These are phyloP conservation scores for Cromileptes altivelis DNA, from an alignment of 2,113 vertebrate genomes.

Conservation along the genomic window DNA sequence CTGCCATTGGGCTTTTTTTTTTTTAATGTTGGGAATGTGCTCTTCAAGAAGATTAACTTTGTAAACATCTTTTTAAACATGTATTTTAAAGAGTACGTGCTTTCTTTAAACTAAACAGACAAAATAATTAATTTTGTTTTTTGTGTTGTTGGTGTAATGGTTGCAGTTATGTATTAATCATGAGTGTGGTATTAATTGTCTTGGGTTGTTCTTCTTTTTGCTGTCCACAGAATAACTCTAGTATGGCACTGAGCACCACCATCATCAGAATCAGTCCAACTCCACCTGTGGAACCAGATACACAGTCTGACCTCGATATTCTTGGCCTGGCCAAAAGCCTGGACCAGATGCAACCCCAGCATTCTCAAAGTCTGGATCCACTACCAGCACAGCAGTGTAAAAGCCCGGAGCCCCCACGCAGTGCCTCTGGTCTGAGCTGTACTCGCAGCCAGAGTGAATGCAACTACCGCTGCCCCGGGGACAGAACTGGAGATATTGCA, in stretches of 20 bases:
- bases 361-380: constrained; percentile 74
- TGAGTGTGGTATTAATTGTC: neutral
- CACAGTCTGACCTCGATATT: constrained; percentile 40
- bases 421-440: constrained; percentile 60
- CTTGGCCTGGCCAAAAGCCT: constrained; percentile 33
- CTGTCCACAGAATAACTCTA: constrained; percentile 83
- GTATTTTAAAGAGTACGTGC: neutral
- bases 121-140: neutral
- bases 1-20: neutral
- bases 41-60: neutral
- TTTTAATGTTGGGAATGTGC: neutral
- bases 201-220: neutral
- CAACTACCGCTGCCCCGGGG: constrained; percentile 37
- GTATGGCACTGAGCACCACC: constrained; percentile 91
- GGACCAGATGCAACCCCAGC: constrained; percentile 52
- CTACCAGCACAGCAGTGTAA: constrained; percentile 54
- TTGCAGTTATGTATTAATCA: neutral
- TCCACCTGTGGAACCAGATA: constrained; percentile 78
- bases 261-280: constrained; percentile 91
- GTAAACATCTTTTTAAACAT: too few relatives aligned
- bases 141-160: neutral
- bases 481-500: constrained; percentile 28
- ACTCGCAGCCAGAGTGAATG: constrained; percentile 76
- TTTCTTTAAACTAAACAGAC: neutral
- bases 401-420: constrained; percentile 50